phyloP scores from a whole-genome alignment of 2,888 invertebrate species.

The Drosophila recens region DNA sequence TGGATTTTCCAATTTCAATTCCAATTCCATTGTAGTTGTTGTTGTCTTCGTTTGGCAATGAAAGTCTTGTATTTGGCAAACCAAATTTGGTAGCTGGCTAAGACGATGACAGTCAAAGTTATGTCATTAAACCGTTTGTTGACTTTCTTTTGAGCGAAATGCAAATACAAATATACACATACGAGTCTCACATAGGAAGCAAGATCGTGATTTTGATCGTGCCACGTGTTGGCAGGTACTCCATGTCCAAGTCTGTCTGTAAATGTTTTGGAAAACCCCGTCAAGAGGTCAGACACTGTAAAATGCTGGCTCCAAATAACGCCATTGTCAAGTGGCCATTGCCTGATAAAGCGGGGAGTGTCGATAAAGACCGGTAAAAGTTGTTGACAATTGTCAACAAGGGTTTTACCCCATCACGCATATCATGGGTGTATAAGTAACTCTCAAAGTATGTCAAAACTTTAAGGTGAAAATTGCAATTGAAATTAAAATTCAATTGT shows the following conservation, averaged over 20 bases:
- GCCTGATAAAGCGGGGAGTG: constrained; percentile 32
- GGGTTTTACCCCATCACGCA: constrained; percentile 49
- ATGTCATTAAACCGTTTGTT: constrained; percentile 69
- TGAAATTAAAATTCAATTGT: constrained; percentile 20
- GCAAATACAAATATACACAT: constrained; percentile 53
- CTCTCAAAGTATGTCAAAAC: constrained; percentile 38
- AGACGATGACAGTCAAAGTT: constrained; percentile 41
- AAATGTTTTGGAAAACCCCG: constrained; percentile 54
- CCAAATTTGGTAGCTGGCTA: constrained; percentile 14
- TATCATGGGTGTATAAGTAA: background rate
- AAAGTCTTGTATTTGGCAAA: constrained; percentile 53
- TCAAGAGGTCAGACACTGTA: constrained; percentile 48
- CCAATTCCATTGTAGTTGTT: constrained; percentile 29
- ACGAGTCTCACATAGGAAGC: constrained; percentile 12
- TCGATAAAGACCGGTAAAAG: constrained; percentile 59
- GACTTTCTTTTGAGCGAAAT: constrained; percentile 73
- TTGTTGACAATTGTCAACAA: constrained; percentile 45
- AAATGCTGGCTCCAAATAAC: constrained; percentile 36
- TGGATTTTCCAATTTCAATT: constrained; percentile 67
- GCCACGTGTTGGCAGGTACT: constrained; percentile 54
- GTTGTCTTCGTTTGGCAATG: constrained; percentile 51
- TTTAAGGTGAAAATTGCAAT: constrained; percentile 39
- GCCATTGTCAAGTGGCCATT: constrained; percentile 50
- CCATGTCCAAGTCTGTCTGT: background rate
- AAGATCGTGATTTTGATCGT: constrained; percentile 39